phyloP scores from a whole-genome alignment of 1,140 invertebrate genomes.

The Cardiocondyla obscurior region DNA sequence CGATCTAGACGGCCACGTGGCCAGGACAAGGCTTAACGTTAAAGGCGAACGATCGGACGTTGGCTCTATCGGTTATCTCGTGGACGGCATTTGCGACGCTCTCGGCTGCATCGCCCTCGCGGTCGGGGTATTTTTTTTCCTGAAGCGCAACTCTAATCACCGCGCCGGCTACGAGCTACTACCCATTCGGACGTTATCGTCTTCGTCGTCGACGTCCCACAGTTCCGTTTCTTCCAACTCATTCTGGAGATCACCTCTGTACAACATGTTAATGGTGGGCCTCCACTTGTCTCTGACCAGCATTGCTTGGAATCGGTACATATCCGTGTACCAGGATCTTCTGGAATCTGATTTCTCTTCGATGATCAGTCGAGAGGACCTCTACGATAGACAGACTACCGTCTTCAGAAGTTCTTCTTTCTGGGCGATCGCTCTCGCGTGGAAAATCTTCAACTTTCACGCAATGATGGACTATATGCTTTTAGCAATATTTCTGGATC shows the following conservation, averaged over 20 bases:
- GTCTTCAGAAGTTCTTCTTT: slow-evolving; percentile 87
- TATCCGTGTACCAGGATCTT: slow-evolving; percentile 90
- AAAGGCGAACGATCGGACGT: slow-evolving; percentile 89
- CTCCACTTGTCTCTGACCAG: slow-evolving; percentile 89
- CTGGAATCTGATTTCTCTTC: slow-evolving; percentile 85
- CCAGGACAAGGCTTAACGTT: slow-evolving; percentile 88
- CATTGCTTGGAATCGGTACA: slow-evolving; percentile 91
- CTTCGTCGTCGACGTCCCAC: background rate
- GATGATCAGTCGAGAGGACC: slow-evolving; percentile 84
- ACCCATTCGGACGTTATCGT: slow-evolving; percentile 58
- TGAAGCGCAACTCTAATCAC: slow-evolving; percentile 88
- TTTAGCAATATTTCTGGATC: slow-evolving; percentile 92
- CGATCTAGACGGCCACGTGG: slow-evolving; percentile 91
- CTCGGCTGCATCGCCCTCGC: slow-evolving; percentile 89
- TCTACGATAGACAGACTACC: slow-evolving; percentile 74
- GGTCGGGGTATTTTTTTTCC: slow-evolving; percentile 86
- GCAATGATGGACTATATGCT: slow-evolving; percentile 90
- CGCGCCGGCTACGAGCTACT: slow-evolving; percentile 87
- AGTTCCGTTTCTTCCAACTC: slow-evolving; percentile 28
- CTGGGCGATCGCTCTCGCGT: slow-evolving; percentile 89
- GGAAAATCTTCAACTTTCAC: slow-evolving; percentile 92
- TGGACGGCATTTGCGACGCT: slow-evolving; percentile 90
- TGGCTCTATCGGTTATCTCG: slow-evolving; percentile 88
- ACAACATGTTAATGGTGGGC: slow-evolving; percentile 87
- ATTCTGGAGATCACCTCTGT: slow-evolving; percentile 71